A percentile compares a stretch with the other conserved stretches of the same genome.
phyloP scores from a whole-genome alignment of 2,888 invertebrate genomes.

The Pediacus dermestoides region DNA sequence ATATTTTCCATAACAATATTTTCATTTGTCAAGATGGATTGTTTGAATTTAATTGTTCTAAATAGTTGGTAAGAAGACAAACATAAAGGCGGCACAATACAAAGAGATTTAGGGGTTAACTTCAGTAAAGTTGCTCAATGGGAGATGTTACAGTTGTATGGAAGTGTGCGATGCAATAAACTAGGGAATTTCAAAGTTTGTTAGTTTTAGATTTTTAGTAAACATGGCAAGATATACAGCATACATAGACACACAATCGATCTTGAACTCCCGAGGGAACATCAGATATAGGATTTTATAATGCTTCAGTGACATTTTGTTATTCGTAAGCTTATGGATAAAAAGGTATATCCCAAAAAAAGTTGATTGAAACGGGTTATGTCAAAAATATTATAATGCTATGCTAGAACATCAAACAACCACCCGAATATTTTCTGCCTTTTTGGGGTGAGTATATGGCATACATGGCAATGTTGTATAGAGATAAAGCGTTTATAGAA shows the following conservation, averaged over 20 bases:
- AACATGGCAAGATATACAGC: constrained; percentile 5
- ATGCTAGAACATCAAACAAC: constrained; percentile 2
- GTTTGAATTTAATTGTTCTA: no score
- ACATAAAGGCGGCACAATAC: background rate
- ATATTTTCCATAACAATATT: no score
- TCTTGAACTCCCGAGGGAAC: constrained; percentile 6
- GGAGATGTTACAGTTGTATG: background rate
- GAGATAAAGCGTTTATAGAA: no score
- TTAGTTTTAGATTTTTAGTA: background rate
- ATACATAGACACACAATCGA: constrained; percentile 10
- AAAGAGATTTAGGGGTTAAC: constrained; percentile 1
- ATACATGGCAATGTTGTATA: no score
- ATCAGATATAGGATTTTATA: constrained; percentile 11
- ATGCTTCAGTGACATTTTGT: constrained; percentile 12
- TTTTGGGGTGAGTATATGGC: no score
- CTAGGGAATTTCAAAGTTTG: background rate
- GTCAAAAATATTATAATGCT: constrained; percentile 1
- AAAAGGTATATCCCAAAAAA: background rate
- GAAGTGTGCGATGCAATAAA: background rate
- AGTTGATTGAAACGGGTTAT: constrained; percentile 1
- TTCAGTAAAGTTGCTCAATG: background rate
- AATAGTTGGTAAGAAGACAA: constrained; percentile 2
- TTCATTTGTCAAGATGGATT: no score
- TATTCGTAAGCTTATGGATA: constrained; percentile 4
- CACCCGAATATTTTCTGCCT: no score